Conservation (phyloP, 2,113 vertebrate genomes). For the Heptranchias perlo region DNA sequence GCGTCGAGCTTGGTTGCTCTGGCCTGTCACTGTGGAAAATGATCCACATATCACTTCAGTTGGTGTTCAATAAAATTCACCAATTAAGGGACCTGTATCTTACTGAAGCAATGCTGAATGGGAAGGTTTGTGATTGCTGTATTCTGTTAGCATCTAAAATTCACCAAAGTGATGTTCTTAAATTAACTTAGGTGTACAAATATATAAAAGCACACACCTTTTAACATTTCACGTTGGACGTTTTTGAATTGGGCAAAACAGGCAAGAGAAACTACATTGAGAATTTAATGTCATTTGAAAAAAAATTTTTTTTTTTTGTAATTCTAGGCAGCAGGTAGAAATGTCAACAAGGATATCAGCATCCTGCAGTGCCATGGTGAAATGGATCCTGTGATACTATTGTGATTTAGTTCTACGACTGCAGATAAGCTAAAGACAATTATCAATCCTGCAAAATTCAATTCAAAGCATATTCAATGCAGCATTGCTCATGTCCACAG, state of each 20-base stretch:
- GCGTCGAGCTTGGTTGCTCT: too few species aligned
- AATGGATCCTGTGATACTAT: conserved; percentile 79
- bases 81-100: not conserved
- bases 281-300: not conserved
- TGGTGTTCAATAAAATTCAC: not conserved
- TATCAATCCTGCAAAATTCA: conserved; percentile 72
- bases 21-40: too few species aligned
- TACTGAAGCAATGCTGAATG: too few species aligned
- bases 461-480: conserved; percentile 79
- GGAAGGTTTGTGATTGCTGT: too few species aligned
- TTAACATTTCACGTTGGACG: too few species aligned
- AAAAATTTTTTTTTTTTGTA: not conserved
- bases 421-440: conserved; percentile 80
- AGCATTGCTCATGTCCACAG: conserved; percentile 85
- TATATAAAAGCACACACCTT: too few species aligned
- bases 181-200: too few species aligned
- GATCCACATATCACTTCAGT: not conserved
- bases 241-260: too few species aligned
- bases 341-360: conserved; percentile 73
- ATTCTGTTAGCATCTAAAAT: too few species aligned
- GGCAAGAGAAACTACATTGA: not conserved
- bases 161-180: too few species aligned
- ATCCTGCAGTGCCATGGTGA: conserved; percentile 96
- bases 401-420: conserved; percentile 79
- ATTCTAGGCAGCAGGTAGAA: conserved; percentile 68